Conservation (phyloP, 2,888 invertebrate species). For the Ennomos quercinarius region DNA sequence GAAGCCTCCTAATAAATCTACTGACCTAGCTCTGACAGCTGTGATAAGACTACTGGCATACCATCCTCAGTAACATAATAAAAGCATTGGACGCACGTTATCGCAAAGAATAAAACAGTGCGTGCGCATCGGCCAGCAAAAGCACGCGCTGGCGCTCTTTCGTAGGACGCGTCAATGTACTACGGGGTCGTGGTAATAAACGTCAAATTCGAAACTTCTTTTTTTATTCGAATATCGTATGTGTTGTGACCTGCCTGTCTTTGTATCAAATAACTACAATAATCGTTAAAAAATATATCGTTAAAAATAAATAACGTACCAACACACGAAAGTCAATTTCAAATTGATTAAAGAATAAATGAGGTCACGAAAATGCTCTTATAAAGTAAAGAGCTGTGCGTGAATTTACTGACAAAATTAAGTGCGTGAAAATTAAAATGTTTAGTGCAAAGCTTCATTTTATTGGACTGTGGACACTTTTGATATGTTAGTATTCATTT, state of each 20-base stretch:
- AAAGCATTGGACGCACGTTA: not conserved
- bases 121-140: not conserved
- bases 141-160: constrained; percentile 1
- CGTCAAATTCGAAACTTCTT: no score
- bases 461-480: constrained; percentile 24
- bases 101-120: not conserved
- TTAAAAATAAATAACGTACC: not conserved
- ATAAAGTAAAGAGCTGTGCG: no score
- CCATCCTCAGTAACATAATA: not conserved
- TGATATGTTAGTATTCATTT: constrained; percentile 41
- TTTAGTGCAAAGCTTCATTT: constrained; percentile 31
- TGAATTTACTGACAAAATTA: no score
- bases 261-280: not conserved
- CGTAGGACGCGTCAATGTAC: not conserved
- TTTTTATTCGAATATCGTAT: no score
- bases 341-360: no score
- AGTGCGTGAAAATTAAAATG: constrained; percentile 38
- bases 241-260: no score
- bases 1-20: not conserved
- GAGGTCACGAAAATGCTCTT: no score
- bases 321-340: no score
- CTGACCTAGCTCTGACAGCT: constrained; percentile 5
- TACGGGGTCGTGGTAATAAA: no score
- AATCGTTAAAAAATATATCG: not conserved
- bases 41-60: constrained; percentile 3